phyloP scores from a whole-genome alignment of 2,797 vertebrate species.

The Austrolebias charrua region DNA sequence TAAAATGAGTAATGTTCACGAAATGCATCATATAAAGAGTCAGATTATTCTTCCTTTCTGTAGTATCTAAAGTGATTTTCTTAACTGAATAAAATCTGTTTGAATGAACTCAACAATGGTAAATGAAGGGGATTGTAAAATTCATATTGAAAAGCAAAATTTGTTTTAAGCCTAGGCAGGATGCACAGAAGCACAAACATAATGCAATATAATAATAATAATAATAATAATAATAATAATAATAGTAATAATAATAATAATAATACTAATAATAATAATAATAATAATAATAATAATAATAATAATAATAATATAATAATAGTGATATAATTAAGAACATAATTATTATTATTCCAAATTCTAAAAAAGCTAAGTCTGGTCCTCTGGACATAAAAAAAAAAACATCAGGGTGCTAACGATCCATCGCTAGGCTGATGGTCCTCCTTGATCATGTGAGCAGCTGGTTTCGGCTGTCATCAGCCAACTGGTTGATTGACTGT shows the following conservation, averaged over 20 bases:
- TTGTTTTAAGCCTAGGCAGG: neutral
- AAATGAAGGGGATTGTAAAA: neutral
- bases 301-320: too few species aligned
- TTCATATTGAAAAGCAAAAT: neutral
- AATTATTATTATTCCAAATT: too few species aligned
- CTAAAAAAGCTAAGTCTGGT: too few species aligned
- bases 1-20: constrained; percentile 4
- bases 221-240: neutral
- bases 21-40: constrained; percentile 11
- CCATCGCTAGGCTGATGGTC: too few species aligned
- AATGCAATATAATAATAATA: neutral
- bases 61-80: neutral
- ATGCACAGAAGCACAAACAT: neutral
- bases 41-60: neutral
- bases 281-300: too few species aligned
- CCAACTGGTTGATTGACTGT: too few species aligned
- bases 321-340: too few species aligned
- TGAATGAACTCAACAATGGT: neutral
- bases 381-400: too few species aligned
- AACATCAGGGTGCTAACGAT: too few species aligned
- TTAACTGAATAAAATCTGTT: neutral
- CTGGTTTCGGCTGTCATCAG: too few species aligned
- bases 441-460: too few species aligned
- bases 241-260: neutral
- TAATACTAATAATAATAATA: too few species aligned